These are phyloP conservation scores for Temnothorax unifasciatus DNA, from an alignment of 2,888 invertebrate genomes.

Conservation along the genomic window DNA sequence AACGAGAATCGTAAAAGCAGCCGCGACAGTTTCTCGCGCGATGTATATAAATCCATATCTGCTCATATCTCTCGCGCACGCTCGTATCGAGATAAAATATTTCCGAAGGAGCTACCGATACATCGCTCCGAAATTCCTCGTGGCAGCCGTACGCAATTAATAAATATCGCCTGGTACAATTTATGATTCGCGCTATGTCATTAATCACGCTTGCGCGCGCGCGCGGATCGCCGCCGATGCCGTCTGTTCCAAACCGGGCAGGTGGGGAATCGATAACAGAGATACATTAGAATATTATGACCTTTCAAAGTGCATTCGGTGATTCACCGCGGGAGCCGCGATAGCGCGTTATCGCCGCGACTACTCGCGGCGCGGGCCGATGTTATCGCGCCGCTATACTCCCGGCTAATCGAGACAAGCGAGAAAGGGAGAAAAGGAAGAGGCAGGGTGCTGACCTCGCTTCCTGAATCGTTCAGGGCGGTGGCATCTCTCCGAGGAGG, in stretches of 20 bases:
- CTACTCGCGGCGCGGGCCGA: conserved; percentile 67
- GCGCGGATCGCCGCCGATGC: conserved; percentile 11
- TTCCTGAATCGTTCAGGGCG: conserved; percentile 73
- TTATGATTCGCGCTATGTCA: conserved; percentile 30
- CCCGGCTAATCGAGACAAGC: conserved; percentile 68
- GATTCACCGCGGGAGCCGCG: conserved; percentile 70
- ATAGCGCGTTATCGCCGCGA: conserved; percentile 72
- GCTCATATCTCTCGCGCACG: conserved; percentile 20
- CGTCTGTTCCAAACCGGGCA: conserved; percentile 59
- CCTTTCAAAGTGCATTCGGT: conserved; percentile 64
- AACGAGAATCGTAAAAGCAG: background rate
- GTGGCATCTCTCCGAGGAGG: conserved; percentile 66
- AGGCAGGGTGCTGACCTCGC: conserved; percentile 61
- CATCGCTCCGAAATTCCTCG: conserved; percentile 44
- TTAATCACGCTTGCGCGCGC: conserved; percentile 43
- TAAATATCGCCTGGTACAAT: conserved; percentile 42
- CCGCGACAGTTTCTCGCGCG: background rate
- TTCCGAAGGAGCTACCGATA: conserved; percentile 27
- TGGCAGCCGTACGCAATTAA: conserved; percentile 42
- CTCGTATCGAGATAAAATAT: conserved; percentile 20
- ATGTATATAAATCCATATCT: background rate
- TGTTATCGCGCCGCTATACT: conserved; percentile 64
- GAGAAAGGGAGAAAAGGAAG: conserved; percentile 56
- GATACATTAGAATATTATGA: conserved; percentile 51
- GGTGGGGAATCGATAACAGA: conserved; percentile 55